Conservation (phyloP, 2,797 vertebrate genomes). For the Spheniscus humboldti region DNA sequence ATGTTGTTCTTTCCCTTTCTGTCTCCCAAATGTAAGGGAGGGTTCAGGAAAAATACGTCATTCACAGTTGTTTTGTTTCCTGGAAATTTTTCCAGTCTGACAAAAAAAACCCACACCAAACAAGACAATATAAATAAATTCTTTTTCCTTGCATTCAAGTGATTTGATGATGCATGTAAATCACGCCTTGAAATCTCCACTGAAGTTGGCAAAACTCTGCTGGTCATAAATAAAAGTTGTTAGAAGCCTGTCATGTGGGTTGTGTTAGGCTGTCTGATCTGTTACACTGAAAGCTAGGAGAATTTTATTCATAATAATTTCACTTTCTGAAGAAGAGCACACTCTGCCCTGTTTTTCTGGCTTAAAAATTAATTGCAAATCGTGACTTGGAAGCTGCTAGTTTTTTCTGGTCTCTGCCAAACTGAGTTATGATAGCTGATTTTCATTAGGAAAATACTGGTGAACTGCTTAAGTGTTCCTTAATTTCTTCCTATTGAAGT, state of each 20-base stretch:
- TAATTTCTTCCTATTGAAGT: neutral
- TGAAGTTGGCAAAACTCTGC: neutral
- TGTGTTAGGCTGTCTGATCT: neutral
- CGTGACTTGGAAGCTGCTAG: neutral
- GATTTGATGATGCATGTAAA: neutral
- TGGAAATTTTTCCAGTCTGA: conserved; percentile 32
- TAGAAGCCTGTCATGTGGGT: neutral
- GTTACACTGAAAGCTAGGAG: neutral
- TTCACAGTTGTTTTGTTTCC: conserved; percentile 33
- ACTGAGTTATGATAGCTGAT: neutral
- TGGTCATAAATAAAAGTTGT: neutral
- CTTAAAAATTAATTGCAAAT: conserved; percentile 9
- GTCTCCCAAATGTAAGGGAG: conserved; percentile 23
- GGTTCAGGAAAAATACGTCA: conserved; percentile 40
- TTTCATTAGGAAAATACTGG: neutral
- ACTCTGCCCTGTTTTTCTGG: neutral
- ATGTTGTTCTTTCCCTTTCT: conserved; percentile 52
- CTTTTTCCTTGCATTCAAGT: neutral
- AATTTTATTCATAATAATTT: neutral
- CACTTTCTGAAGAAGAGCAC: neutral
- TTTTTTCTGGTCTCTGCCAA: neutral
- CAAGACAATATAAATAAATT: neutral
- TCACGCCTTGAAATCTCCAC: neutral
- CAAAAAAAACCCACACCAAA: neutral
- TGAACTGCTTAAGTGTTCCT: neutral